Evolutionary conservation across 2,888 invertebrate species (phyloP), one percentile per base, ranked within the genome.

Genomic region (Torymus texanus): DNA sequence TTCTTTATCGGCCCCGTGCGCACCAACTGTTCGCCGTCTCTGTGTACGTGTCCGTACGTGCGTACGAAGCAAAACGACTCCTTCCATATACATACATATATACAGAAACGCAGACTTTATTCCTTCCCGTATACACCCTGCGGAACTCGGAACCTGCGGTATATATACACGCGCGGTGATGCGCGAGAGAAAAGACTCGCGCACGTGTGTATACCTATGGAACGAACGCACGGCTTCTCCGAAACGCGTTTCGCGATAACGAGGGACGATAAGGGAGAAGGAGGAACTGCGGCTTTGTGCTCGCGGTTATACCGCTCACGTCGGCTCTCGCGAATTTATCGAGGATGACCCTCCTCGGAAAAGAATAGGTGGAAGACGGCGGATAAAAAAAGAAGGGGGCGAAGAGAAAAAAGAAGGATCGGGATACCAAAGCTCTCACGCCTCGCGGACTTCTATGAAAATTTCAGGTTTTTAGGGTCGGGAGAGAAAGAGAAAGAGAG

Each of bases 211-310:
- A 41, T 41, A 41, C 41, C 41, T 14, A 61, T 14, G 4, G n/a
- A 12, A 53, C 21, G 16, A 67, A 67, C 16, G 61, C 59, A 67
- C 51, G 66, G n/a, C 67, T 75, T 75, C 75, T 24, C 24, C 75
- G 67, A 75, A 75, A 67, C 13, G 75, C 75, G 24, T 29, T 67
- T 67, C 21, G 24, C 67, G 75, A 75, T 75, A 75, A 75, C 75
- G 75, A 75, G 75, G 29, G 21, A 14, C 53, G 75, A 75, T 75
- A 75, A 75, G 75, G 51, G 16, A 55, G 63, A 18, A 62, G 18
- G 16, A 55, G 63, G 21, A 62, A 14, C 12, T 41, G 16, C 68
- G n/a, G 16, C 12, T 18, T n/a, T 41, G 41, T 24, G 29, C 56
- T 1, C 68, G 10, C 14, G 68, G 61, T 72, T 62, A 24, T 59